A percentile compares a stretch with the other conserved stretches of the same genome.
phyloP scores from a whole-genome alignment of 1,140 invertebrate species.

The Lanistes nyassanus region DNA sequence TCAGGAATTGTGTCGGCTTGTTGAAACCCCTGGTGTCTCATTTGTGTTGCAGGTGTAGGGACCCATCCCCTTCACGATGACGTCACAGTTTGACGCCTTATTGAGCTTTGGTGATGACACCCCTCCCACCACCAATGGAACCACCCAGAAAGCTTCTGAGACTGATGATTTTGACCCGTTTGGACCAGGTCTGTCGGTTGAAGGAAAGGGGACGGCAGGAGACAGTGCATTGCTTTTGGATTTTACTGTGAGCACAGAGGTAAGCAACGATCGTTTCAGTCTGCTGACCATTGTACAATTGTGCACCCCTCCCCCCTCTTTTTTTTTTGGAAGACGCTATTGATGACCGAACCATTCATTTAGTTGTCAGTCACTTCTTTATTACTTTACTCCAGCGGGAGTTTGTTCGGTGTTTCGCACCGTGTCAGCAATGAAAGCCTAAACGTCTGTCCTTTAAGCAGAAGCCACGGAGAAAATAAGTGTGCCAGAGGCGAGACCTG shows the following conservation, averaged over 20 bases:
- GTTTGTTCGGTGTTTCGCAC: too few relatives aligned
- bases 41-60: background rate
- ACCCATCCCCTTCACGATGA: conserved; percentile 14
- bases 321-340: too few relatives aligned
- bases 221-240: conserved; percentile 34
- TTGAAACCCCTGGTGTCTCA: background rate
- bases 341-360: too few relatives aligned
- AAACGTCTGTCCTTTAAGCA: too few relatives aligned
- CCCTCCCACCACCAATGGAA: conserved; percentile 25
- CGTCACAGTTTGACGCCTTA: conserved; percentile 41
- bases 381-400: too few relatives aligned
- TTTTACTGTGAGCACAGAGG: conserved; percentile 39
- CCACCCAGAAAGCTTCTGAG: conserved; percentile 14
- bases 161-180: conserved; percentile 41
- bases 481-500: too few relatives aligned
- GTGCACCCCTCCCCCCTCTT: too few relatives aligned
- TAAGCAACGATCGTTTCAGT: conserved; percentile 15
- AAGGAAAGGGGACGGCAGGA: conserved; percentile 28
- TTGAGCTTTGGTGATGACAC: conserved; percentile 30
- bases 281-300: too few relatives aligned
- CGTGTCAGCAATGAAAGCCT: too few relatives aligned
- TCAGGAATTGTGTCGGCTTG: too few relatives aligned
- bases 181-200: conserved; percentile 28
- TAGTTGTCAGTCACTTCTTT: too few relatives aligned
- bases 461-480: too few relatives aligned